Conservation (phyloP, 2,113 vertebrate species). For the Picathartes gymnocephalus region DNA sequence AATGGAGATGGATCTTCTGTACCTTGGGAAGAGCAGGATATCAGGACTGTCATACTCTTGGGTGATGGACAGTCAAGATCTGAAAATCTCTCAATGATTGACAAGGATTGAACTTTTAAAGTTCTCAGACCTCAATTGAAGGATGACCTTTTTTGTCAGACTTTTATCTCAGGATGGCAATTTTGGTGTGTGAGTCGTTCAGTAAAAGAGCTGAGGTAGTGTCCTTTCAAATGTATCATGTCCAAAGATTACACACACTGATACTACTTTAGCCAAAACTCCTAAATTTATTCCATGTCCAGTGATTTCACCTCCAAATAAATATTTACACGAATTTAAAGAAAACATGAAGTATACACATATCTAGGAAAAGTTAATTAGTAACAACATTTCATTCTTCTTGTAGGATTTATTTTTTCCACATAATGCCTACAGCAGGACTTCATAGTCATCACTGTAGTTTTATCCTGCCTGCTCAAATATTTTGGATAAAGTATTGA, state of each 20-base stretch:
- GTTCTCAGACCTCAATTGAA: background rate
- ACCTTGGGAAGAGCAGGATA: background rate
- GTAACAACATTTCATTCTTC: background rate
- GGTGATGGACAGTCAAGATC: background rate
- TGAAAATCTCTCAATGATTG: background rate
- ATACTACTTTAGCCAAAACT: background rate
- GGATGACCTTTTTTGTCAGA: background rate
- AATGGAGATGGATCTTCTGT: background rate
- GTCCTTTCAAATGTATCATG: background rate
- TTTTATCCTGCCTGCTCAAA: background rate
- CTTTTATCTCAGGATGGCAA: background rate
- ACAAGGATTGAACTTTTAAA: background rate
- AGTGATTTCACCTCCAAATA: background rate
- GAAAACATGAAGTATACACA: background rate
- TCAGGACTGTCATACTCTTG: background rate
- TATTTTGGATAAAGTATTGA: background rate
- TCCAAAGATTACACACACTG: background rate
- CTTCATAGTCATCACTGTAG: background rate
- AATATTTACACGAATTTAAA: background rate
- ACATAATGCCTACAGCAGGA: background rate
- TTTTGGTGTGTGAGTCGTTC: background rate
- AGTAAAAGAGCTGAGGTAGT: background rate
- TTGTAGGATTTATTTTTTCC: background rate
- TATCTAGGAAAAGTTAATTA: background rate
- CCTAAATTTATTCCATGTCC: background rate